Base-by-base conservation (phyloP, 2,888 invertebrate species). In the Acrobasis suavella region DNA sequence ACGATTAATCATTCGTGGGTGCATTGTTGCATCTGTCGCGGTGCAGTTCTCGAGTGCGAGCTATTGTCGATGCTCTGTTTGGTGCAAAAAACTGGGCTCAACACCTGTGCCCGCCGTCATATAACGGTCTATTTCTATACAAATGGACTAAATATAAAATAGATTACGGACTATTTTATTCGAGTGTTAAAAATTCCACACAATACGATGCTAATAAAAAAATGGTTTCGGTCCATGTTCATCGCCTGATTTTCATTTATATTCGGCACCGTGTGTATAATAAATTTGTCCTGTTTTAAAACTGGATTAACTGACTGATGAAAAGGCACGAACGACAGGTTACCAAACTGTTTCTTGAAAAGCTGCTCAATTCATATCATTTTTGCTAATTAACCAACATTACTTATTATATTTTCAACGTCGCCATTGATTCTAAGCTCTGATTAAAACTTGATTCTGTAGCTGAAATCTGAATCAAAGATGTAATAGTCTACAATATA, bases 1-100 rank as follows among this genome's bases (percentile, higher is more conserved):
- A 82, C 82, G 72, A 91, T 92, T 91, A 91, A 91, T 92, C 91
- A 91, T 85, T 79, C 72, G 70, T 76, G 76, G 77, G 68, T 78
- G 82, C 77, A 87, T 90, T 90, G 89, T 89, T 87, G 85, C 87
- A 90, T 89, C 87, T 90, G 90, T 89, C 87, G 81, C 80, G 83
- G 83, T 83, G 82, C 83, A 78, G 80, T 78, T 79, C 76, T 79
- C 66, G 71, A 79, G 78, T 77, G 73, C 71, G 68, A 46, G 72
- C 85, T 77, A 84, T 91, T 91, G 90, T 90, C 82, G 72, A 66
- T 75, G 78, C 80, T 75, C 83, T 86, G 81, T 74, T 75, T 74
- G 72, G 75, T 74, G 78, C 79, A 80, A 83, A 85, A 82, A 81
- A 75, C 67, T 65, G 67, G 77, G 76, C 77, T 77, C 81, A 79